Evolutionary conservation across 2,113 vertebrate species (phyloP).

Genomic region (Labeo catla): DNA sequence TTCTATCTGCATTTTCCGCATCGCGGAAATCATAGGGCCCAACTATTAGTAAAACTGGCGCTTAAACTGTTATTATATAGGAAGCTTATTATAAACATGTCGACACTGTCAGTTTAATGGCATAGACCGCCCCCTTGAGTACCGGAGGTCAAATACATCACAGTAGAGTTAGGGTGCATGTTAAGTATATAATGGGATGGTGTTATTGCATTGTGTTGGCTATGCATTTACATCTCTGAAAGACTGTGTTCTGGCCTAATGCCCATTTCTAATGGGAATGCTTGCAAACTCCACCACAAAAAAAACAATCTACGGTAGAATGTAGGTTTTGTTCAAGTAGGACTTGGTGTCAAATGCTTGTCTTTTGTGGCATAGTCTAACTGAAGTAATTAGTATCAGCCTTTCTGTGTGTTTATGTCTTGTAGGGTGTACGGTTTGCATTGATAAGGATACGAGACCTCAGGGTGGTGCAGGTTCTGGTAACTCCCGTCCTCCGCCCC

Average conservation of each 20-base stretch:
- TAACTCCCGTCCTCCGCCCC: slow-evolving; percentile 11
- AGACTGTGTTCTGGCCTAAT: background rate
- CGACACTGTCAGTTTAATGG: background rate
- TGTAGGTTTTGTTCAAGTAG: background rate
- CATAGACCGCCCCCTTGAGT: background rate
- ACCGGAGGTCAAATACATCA: background rate
- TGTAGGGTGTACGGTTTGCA: slow-evolving; percentile 42
- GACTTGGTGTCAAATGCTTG: background rate
- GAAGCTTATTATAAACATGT: no score
- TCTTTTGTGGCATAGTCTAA: background rate
- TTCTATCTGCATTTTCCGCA: no score
- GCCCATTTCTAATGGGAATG: background rate
- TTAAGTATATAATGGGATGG: background rate
- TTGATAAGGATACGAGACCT: slow-evolving; percentile 52
- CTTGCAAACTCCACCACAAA: background rate
- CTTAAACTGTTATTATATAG: no score
- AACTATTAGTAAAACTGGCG: no score
- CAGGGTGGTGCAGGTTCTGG: slow-evolving; percentile 28
- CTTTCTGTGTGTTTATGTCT: background rate
- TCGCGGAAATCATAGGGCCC: no score
- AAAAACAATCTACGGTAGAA: background rate
- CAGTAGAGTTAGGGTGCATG: background rate
- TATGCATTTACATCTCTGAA: background rate
- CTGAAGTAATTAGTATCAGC: background rate
- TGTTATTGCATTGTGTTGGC: background rate